phyloP scores from a whole-genome alignment of 1,140 invertebrate genomes.

The Panulirus ornatus region DNA sequence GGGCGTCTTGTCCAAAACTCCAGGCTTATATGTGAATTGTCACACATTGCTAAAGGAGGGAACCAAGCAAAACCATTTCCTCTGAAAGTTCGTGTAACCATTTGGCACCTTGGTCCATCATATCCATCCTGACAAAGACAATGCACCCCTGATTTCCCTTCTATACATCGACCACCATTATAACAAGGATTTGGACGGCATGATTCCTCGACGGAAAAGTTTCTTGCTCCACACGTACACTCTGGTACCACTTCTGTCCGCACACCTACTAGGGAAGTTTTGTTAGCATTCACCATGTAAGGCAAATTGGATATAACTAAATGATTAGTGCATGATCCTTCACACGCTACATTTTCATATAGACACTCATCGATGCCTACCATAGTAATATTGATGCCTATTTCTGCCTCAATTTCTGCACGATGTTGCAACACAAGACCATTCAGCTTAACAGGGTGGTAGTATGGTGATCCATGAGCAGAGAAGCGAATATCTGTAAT shows the following conservation, averaged over 20 bases:
- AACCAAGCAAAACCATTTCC: constrained; percentile 98
- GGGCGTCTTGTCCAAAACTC: constrained; percentile 95
- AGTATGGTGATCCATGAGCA: constrained; percentile 96
- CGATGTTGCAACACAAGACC: constrained; percentile 94
- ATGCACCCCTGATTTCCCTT: constrained; percentile 82
- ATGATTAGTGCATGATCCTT: constrained; percentile 96
- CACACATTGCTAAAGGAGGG: constrained; percentile 96
- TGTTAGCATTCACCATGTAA: constrained; percentile 97
- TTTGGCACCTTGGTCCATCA: constrained; percentile 96
- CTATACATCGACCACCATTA: constrained; percentile 95
- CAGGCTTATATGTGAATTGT: constrained; percentile 94
- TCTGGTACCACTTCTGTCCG: constrained; percentile 89
- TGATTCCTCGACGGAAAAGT: constrained; percentile 92
- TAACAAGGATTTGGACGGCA: constrained; percentile 94
- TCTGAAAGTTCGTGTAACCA: constrained; percentile 94
- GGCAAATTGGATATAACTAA: constrained; percentile 92
- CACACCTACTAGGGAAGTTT: constrained; percentile 95
- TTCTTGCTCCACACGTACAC: constrained; percentile 93
- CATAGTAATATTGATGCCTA: constrained; percentile 97
- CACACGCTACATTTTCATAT: constrained; percentile 96
- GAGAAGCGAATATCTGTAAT: constrained; percentile 95
- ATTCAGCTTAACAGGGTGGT: constrained; percentile 95
- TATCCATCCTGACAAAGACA: constrained; percentile 95
- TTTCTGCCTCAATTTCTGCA: constrained; percentile 89
- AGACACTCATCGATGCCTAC: constrained; percentile 98